Percentiles rank a stretch among this genome's conserved stretches.
Evolutionary conservation across 2,888 invertebrate genomes (phyloP).

Genomic region (Limnephilus lunatus): DNA sequence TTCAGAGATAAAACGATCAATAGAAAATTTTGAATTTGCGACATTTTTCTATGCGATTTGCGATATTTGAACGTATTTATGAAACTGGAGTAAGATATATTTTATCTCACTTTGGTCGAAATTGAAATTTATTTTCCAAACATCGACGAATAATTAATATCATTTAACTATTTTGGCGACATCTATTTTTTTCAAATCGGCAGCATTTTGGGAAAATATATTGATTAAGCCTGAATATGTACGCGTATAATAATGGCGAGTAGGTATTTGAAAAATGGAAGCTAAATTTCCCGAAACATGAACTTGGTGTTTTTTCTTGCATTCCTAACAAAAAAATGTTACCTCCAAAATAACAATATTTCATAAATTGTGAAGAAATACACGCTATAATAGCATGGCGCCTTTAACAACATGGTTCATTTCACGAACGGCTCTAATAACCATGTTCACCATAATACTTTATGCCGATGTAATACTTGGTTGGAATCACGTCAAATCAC

Average conservation of each 20-base stretch:
- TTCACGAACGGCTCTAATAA: constrained; percentile 18
- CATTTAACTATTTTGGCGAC: too few species aligned
- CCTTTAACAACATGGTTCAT: constrained; percentile 2
- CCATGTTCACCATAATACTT: constrained; percentile 7
- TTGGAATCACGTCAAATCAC: constrained; percentile 25
- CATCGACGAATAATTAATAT: too few species aligned
- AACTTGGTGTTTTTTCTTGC: not conserved
- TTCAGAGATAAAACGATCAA: too few species aligned
- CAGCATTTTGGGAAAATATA: too few species aligned
- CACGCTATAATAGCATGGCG: not conserved
- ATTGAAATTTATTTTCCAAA: too few species aligned
- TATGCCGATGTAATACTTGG: constrained; percentile 19
- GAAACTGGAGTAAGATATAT: too few species aligned
- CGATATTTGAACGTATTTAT: too few species aligned
- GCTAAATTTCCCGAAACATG: not conserved
- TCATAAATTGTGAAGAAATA: not conserved
- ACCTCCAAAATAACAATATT: not conserved
- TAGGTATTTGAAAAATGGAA: not conserved
- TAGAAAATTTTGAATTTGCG: too few species aligned
- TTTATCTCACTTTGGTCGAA: too few species aligned
- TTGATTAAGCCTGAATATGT: too few species aligned
- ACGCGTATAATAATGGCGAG: not conserved
- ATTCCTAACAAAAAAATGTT: not conserved
- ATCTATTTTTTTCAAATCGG: too few species aligned
- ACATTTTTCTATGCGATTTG: too few species aligned